Conservation (phyloP, 2,888 invertebrate species). For the Teinopalpus imperialis region DNA sequence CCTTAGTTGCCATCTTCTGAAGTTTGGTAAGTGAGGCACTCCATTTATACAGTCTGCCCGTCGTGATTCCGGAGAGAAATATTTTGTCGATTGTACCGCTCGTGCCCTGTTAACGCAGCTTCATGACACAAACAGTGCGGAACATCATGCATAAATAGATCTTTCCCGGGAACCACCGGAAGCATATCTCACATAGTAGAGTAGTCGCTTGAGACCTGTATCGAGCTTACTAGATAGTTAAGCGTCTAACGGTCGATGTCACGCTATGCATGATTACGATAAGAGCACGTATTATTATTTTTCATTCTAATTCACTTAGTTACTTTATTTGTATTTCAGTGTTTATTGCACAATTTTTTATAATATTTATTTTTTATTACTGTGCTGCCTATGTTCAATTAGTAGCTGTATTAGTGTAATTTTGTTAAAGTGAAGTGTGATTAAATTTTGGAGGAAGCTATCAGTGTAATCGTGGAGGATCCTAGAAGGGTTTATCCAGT, state of each 20-base stretch:
- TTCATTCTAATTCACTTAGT: constrained; percentile 52
- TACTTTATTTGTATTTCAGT: constrained; percentile 57
- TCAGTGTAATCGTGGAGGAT: constrained; percentile 54
- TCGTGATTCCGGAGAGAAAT: constrained; percentile 82
- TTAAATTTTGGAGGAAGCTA: constrained; percentile 49
- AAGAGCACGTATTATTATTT: constrained; percentile 68
- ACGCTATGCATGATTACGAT: constrained; percentile 79
- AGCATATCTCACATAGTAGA: constrained; percentile 71
- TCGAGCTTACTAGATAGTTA: constrained; percentile 62
- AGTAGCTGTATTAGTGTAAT: constrained; percentile 25
- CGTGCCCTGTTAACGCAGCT: constrained; percentile 67
- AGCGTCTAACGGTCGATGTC: constrained; percentile 70
- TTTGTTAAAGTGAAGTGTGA: constrained; percentile 39
- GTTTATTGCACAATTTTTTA: constrained; percentile 63
- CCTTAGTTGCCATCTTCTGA: constrained; percentile 82
- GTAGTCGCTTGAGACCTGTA: constrained; percentile 69
- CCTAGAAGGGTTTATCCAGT: constrained; percentile 56
- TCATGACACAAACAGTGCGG: constrained; percentile 71
- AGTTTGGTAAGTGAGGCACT: constrained; percentile 82
- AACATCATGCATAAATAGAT: constrained; percentile 79
- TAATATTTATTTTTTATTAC: constrained; percentile 37
- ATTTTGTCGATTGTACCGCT: constrained; percentile 81
- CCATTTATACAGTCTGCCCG: constrained; percentile 80
- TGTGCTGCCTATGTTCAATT: constrained; percentile 9
- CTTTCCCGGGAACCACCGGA: constrained; percentile 80